Base-by-base conservation (phyloP, 1,140 invertebrate genomes). In the Eupristina koningsbergeri region DNA sequence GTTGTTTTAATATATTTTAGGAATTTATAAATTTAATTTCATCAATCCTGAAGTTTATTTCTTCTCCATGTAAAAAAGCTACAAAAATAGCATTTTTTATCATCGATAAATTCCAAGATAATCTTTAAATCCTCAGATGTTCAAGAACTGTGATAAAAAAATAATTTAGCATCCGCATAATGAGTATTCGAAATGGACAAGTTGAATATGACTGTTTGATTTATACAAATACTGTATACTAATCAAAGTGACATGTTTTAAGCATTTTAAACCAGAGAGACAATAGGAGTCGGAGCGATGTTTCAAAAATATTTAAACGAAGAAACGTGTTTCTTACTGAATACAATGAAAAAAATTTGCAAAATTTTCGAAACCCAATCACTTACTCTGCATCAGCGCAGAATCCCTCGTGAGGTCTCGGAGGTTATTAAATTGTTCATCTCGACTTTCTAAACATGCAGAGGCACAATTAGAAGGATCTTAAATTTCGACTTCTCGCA, bases 401-500 rank as follows among this genome's bases (percentile, higher is more conserved):
- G 34, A n/a, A n/a, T n/a, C n/a, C n/a, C n/a, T n/a, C n/a, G n/a
- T n/a, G n/a, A 36, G 15, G n/a, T 50, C 29, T 50, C 47, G 15
- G 11, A 50, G 15, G 45, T 19, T 53, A 75, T 39, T 80, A 80
- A 34, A 71, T 67, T 63, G 47, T 47, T 45, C 69, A n/a, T 73
- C 41, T 45, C 29, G 26, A n/a, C 77, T 79, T 58, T 79, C 26
- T 47, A 79, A 67, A 67, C 76, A 67, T 31, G 34, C 6, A 34
- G 29, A 9, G 58, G 36, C 50, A 50, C 15, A 47, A 45, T 47
- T 26, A 1, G 15, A 29, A 41, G 36, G 77, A 29, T 79, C 77
- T 79, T 29, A 45, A 50, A 41, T 80, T 80, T 69, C 78, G 39
- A n/a, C 47, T 77, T 39, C 36, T 78, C 61, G 5, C 26, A 76